phyloP scores from a whole-genome alignment of 2,888 invertebrate species.

The Capitulum mitella region DNA sequence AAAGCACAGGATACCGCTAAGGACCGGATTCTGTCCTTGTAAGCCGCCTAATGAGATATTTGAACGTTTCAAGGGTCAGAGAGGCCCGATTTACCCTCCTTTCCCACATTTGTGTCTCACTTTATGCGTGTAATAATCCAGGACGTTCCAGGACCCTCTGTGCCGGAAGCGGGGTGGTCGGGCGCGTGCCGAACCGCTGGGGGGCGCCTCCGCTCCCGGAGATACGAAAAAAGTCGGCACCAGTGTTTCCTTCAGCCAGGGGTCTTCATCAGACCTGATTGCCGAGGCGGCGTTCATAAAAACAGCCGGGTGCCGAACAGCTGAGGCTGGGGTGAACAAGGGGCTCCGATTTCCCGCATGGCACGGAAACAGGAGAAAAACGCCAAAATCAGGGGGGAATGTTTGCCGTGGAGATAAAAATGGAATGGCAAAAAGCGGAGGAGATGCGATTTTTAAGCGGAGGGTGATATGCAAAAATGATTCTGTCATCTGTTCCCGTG shows the following conservation, averaged over 20 bases:
- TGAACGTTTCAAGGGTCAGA: not conserved
- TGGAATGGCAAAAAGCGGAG: not conserved
- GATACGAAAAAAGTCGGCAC: not conserved
- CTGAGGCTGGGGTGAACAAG: slow-evolving; percentile 7
- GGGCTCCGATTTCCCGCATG: slow-evolving; percentile 20
- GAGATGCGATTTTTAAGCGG: slow-evolving; percentile 15
- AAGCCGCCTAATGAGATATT: not conserved
- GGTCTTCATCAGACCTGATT: slow-evolving; percentile 11
- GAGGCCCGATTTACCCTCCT: not conserved
- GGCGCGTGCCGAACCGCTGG: not conserved
- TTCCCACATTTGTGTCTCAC: slow-evolving; percentile 21
- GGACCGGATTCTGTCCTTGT: not conserved
- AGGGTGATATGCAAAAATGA: slow-evolving; percentile 24
- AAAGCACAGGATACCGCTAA: slow-evolving; percentile 8
- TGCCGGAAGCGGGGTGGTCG: not conserved
- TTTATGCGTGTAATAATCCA: slow-evolving; percentile 22
- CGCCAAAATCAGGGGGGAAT: not conserved
- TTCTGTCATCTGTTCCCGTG: slow-evolving; percentile 2
- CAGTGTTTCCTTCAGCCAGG: slow-evolving; percentile 14
- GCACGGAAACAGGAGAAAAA: slow-evolving; percentile 1
- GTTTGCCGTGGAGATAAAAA: not conserved
- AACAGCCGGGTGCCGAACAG: not conserved
- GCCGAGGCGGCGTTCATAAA: not conserved
- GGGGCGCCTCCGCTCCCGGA: not conserved
- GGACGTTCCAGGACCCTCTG: not conserved